Evolutionary conservation across 37 sponge, comb jelly and placozoan genomes (phyloP), one percentile per base, ranked within the genome.

Genomic region (Ianthella basta): DNA sequence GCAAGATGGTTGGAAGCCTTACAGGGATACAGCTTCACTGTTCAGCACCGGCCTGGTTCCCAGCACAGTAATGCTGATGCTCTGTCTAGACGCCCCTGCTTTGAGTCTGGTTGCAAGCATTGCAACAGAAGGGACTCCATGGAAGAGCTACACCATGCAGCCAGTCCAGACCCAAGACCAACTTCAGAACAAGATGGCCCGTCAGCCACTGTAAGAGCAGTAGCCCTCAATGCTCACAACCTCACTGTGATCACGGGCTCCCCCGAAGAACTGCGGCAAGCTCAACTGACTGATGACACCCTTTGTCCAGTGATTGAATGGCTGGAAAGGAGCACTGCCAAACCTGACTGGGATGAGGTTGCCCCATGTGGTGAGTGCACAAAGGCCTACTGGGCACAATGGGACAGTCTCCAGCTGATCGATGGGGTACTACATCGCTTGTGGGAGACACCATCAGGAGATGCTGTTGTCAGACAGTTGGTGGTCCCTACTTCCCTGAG

Each of bases 1-100:
- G 21, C 83, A 25, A 23, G 85, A 70, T 84, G 85, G 85, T 59
- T 84, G 44, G 59, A 56, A 27, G 4, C 32, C 8, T 34, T 73
- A 10, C 73, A 67, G 33, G 85, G 23, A 32, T 84, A 65, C 56
- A 13, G 79, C 30, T 84, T 70, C 32, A 29, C 27, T 4, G 34
- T 84, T 12, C 35, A 54, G 23, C 85, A 84, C n/a, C 75, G 85
- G 3, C 23, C 55, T 10, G 85, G 85, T 5, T 4, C 35, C 4
- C 59, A 34, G 53, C 74, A 84, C 79, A 16, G 37, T 23, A 84
- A 73, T 56, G 85, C 55, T 4, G 75, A 74, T 73, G 38, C 64
- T 8, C 35, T 83, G 30, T 59, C 63, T 21, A 16, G 68, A 13
- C 36, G 19, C 19, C 82, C 69, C 78, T n/a, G n/a, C n/a, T n/a